Evolutionary conservation across 2,113 vertebrate species (phyloP).

Genomic region (Notothenia coriiceps): DNA sequence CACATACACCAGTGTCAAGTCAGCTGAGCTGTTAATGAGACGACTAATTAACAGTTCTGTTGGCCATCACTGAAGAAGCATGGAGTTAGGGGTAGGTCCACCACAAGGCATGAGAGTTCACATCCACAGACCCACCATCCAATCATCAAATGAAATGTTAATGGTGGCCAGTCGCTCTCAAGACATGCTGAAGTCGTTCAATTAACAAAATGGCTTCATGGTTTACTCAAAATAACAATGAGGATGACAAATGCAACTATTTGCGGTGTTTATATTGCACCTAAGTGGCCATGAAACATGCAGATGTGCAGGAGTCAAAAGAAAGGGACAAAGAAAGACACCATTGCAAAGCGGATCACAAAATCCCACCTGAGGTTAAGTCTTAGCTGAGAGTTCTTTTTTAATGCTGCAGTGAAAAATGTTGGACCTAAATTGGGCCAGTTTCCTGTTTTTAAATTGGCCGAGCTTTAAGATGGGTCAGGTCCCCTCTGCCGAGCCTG

Average conservation of each 20-base stretch:
- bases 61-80: constrained; percentile 5
- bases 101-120: constrained; percentile 3
- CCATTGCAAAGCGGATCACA: constrained; percentile 9
- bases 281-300: neutral
- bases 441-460: constrained; percentile 44
- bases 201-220: neutral
- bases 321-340: neutral
- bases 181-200: neutral
- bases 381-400: constrained; percentile 10
- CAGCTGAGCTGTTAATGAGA: constrained; percentile 42
- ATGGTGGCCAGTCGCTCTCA: neutral
- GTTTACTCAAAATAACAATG: constrained; percentile 16
- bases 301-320: neutral
- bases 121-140: neutral
- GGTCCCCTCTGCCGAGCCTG: constrained; percentile 5
- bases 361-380: constrained; percentile 15
- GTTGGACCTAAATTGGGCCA: constrained; percentile 32
- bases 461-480: neutral
- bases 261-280: neutral
- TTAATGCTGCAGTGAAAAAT: constrained; percentile 39
- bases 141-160: neutral
- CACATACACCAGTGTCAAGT: constrained; percentile 15
- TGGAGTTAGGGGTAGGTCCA: neutral
- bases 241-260: neutral
- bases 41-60: constrained; percentile 5